Percentiles rank a stretch among this genome's conserved stretches.
Evolutionary conservation across 1,140 invertebrate species (phyloP).

Genomic region (Phortica variegata): DNA sequence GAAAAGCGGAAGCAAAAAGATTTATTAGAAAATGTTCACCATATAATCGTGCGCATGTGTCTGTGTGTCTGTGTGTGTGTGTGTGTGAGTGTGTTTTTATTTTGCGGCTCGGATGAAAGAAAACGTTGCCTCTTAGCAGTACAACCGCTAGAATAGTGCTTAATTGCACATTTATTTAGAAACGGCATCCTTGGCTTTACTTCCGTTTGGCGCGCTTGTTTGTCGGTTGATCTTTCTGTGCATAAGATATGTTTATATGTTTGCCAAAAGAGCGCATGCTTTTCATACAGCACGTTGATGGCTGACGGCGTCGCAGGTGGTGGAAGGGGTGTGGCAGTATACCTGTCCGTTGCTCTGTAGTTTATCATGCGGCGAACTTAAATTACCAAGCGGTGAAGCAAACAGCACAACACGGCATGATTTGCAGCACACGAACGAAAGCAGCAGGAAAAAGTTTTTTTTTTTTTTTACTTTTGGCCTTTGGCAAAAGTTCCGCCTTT

Average conservation of each 20-base stretch:
- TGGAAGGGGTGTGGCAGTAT: background rate
- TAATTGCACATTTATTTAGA: constrained; percentile 55
- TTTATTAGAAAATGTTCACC: constrained; percentile 51
- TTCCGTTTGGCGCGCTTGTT: constrained; percentile 16
- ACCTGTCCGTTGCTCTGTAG: constrained; percentile 40
- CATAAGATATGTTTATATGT: too few species aligned
- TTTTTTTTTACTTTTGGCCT: constrained; percentile 14
- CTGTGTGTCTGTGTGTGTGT: constrained; percentile 14
- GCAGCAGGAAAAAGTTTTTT: background rate
- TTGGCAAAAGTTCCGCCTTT: constrained; percentile 46
- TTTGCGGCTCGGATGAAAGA: constrained; percentile 25
- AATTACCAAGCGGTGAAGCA: too few species aligned
- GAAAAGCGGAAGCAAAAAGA: constrained; percentile 50
- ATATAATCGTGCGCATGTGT: background rate
- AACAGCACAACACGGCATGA: too few species aligned
- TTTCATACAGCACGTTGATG: constrained; percentile 3
- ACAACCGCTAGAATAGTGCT: constrained; percentile 49
- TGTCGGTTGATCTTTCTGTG: too few species aligned
- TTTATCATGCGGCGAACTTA: constrained; percentile 50
- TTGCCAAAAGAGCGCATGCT: constrained; percentile 1
- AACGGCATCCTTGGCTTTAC: constrained; percentile 22
- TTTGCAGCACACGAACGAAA: too few species aligned
- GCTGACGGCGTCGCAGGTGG: too few species aligned
- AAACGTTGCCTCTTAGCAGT: constrained; percentile 30
- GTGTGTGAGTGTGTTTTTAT: constrained; percentile 2